Evolutionary conservation across 2,797 vertebrate genomes (phyloP), one percentile per base, ranked within the genome.

Genomic region (Enteromius unitaeniatus): DNA sequence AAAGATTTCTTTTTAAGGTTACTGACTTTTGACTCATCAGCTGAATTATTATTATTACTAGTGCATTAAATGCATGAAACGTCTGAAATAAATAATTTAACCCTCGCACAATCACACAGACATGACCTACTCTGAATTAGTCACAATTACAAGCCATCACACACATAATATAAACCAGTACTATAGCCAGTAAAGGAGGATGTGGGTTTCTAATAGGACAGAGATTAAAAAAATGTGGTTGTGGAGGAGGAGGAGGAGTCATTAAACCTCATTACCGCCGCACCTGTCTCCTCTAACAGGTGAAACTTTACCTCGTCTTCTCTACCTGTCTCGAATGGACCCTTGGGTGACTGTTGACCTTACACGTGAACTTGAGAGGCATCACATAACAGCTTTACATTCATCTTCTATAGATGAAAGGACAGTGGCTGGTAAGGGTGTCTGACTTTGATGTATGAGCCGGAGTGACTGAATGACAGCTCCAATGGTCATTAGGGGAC

Each of bases 331-430:
- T 86, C 82, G 76, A 62, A 85, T 55, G 37, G 26, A 75, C 79
- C 88, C 85, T 87, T 64, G 84, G 88, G 88, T 87, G 79, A 78
- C 78, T 78, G 84, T 72, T 89, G 83, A 86, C 84, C 84, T 89
- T 86, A 86, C 79, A 87, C 80, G 26, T 87, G 86, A 89, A 89
- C 86, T 85, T 87, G 86, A 83, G 51, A 72, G 64, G 81, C 70
- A 85, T 88, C 84, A 69, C 78, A 74, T 87, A 84, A 86, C 84
- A 81, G 88, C 72, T 89, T 83, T 83, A 78, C 78, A 88, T 82
- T 83, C 70, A 81, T 87, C 83, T 78, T 60, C 77, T 31, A 79
- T 60, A 83, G 86, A 89, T 89, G 73, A 89, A 89, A 89, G 87
- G 55, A 83, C 84, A 81, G 72, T 64, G 76, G 68, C 42, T 74